Evolutionary conservation across 2,113 vertebrate species (phyloP).

Genomic region (Rhagologus leucostigma): DNA sequence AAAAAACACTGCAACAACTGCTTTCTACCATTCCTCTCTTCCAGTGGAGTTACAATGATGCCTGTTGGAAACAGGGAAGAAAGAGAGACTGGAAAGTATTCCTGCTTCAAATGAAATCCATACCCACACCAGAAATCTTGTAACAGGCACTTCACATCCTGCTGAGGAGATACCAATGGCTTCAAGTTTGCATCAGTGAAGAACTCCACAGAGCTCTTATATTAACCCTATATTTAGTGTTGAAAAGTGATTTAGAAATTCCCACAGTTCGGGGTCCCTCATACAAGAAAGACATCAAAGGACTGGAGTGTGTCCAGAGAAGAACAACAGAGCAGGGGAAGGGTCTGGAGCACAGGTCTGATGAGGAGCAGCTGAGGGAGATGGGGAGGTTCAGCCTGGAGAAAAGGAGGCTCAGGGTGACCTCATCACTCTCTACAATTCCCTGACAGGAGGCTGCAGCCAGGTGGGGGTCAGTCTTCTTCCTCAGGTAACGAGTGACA

Average conservation of each 20-base stretch:
- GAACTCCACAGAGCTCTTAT: not conserved
- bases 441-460: not conserved
- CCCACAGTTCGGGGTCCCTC: accelerated
- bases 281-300: not conserved
- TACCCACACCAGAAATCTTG: not conserved
- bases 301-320: not conserved
- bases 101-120: not conserved
- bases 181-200: not conserved
- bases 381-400: not conserved
- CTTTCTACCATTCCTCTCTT: not conserved
- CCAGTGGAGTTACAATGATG: not conserved
- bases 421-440: not conserved
- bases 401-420: not conserved
- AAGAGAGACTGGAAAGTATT: not conserved
- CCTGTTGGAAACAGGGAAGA: not conserved
- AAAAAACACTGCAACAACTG: not conserved
- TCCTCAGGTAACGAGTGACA: not conserved
- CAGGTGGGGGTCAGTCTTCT: not conserved
- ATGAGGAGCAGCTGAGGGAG: not conserved
- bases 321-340: not conserved
- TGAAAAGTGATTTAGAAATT: not conserved
- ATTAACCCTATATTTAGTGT: not conserved
- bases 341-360: not conserved
- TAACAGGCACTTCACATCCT: not conserved
- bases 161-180: not conserved